Conservation (phyloP, 1,140 invertebrate genomes). For the Drosophila equinoxialis region DNA sequence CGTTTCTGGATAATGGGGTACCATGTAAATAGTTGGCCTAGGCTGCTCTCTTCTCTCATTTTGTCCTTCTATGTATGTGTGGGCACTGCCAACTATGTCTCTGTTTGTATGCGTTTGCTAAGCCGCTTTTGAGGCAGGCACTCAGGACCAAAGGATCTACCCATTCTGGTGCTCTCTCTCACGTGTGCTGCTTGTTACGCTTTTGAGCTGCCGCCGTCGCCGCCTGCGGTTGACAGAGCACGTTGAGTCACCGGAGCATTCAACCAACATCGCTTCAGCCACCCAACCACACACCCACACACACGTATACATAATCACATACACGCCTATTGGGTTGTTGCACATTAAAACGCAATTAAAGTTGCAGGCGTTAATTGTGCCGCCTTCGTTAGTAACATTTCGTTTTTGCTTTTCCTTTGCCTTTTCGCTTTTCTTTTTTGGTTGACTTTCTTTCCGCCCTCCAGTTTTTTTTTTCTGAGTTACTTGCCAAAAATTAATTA, state of each 20-base stretch:
- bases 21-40: slow-evolving; percentile 76
- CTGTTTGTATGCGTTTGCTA: slow-evolving; percentile 50
- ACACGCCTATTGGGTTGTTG: slow-evolving; percentile 35
- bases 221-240: slow-evolving; percentile 74
- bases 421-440: slow-evolving; percentile 8
- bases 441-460: neutral
- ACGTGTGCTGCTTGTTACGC: slow-evolving; percentile 64
- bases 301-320: neutral
- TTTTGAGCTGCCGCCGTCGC: slow-evolving; percentile 70
- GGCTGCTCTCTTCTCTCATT: slow-evolving; percentile 4
- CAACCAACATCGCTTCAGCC: slow-evolving; percentile 4
- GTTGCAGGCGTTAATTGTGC: slow-evolving; percentile 73
- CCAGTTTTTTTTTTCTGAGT: slow-evolving; percentile 15
- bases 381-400: slow-evolving; percentile 28
- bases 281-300: neutral
- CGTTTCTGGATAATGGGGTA: slow-evolving; percentile 56
- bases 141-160: slow-evolving; percentile 47
- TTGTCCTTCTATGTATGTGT: slow-evolving; percentile 15
- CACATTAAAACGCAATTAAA: slow-evolving; percentile 77
- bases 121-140: slow-evolving; percentile 72
- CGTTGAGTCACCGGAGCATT: slow-evolving; percentile 37
- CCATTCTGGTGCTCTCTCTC: slow-evolving; percentile 12
- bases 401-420: neutral
- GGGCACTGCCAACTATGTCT: slow-evolving; percentile 7
- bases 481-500: slow-evolving; percentile 69